Base-by-base conservation (phyloP, 64 coral and sea anemone genomes). In the Montipora sp. region DNA sequence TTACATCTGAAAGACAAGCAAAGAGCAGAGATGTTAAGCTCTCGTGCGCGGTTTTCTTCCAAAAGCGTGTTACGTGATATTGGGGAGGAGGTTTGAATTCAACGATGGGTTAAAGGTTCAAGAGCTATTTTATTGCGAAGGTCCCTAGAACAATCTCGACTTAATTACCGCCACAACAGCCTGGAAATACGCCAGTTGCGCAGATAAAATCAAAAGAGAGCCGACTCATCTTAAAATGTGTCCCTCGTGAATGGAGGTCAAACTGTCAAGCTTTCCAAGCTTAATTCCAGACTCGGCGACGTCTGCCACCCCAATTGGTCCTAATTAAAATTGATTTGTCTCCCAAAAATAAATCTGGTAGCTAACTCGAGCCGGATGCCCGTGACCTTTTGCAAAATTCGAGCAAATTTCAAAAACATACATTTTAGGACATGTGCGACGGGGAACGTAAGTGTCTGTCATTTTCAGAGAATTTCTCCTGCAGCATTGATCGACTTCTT, bases 341-440 rank as follows among this genome's bases (percentile, higher is more conserved):
- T 85, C 18, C 82, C 65, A 71, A 85, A 85, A 85, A 85, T 85
- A 85, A 85, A 85, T 49, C 44, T 66, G 8, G 46, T 48, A 49
- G 46, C 66, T 71, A 63, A 70, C 82, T 78, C 15, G 47, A 78
- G 75, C 65, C 61, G 82, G 82, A 72, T 85, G 68, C n/a, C 24
- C 13, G 46, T 67, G 82, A 67, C 65, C 82, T 85, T 69, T 69
- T 10, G 80, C 80, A 83, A 83, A 83, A 49, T 72, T 45, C 65
- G 7, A 50, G 44, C 8, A n/a, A 44, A 36, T 82, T 82, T 65
- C 45, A 78, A 20, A 45, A 27, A 11, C 36, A 75, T 6, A 44
- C 73, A 27, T 75, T 75, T 14, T 14, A 27, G 3, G 1, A 2
- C 13, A 21, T 71, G 68, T 71, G 5, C 18, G 14, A 21, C 20